These are phyloP conservation scores for Eupithecia tripunctaria DNA, from an alignment of 2,888 invertebrate genomes.

Conservation along the genomic window DNA sequence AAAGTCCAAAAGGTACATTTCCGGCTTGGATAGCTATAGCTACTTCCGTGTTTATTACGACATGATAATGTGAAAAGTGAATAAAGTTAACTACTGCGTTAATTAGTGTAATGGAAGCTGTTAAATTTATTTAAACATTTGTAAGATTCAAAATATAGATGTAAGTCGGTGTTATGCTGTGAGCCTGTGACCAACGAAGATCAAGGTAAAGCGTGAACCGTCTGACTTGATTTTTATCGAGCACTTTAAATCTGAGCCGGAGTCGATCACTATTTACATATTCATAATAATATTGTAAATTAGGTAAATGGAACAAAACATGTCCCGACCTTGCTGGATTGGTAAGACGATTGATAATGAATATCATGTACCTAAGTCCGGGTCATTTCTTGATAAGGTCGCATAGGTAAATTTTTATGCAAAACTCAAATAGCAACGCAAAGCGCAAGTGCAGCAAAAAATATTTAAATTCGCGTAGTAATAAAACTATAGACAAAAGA, in stretches of 20 bases:
- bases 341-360: constrained; percentile 4
- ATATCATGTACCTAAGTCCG: not conserved
- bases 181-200: not conserved
- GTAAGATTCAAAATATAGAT: not conserved
- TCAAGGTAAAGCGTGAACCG: not conserved
- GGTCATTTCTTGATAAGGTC: constrained; percentile 1
- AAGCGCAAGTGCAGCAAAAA: too few species aligned
- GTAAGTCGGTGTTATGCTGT: not conserved
- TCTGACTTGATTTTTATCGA: not conserved
- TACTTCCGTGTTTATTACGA: constrained; percentile 6
- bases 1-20: constrained; percentile 73
- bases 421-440: too few species aligned
- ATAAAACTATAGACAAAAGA: too few species aligned
- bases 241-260: not conserved
- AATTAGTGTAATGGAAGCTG: not conserved
- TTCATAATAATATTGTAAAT: not conserved
- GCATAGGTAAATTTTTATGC: not conserved
- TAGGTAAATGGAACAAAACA: not conserved
- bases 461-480: too few species aligned
- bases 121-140: not conserved
- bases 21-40: not conserved
- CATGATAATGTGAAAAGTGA: not conserved
- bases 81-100: not conserved
- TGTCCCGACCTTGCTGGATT: not conserved
- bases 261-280: not conserved